Base-by-base conservation (phyloP, 2,797 vertebrate genomes). In the Anomalospiza imberbis region DNA sequence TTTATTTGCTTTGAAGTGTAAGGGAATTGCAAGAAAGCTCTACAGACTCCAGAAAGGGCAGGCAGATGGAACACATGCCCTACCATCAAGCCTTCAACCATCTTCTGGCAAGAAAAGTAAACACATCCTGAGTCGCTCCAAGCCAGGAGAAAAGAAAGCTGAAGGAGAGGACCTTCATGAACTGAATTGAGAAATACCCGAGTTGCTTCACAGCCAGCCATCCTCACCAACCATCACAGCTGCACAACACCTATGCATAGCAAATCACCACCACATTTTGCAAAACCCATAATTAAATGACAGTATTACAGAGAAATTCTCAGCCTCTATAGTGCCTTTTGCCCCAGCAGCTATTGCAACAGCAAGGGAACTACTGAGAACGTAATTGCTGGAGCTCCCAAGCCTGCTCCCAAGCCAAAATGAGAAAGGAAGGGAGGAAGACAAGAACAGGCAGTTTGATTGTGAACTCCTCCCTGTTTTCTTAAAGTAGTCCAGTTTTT, bases 1-100 rank as follows among this genome's bases (percentile, higher is more conserved):
- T 95, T 97, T 96, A 96, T 96, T 95, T 96, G 85, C 80, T 96
- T 84, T 85, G 83, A 89, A 95, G 93, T 62, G 6, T 92, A 88
- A 96, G 92, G 57, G 91, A 95, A 89, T 83, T 94, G 65, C 28
- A 57, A 72, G 88, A 91, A 93, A 91, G 77, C 85, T 84, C 88
- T 85, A 38, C 89, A 88, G 93, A 78, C 34, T 88, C 10, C 28
- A 77, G 40, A 91, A 96, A 97, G 74, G 71, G n/a, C 72, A 96
- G 89, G 55, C 61, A 94, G 93, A 88, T 97, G 63, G 62, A 95
- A 95, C 5, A 10, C 38, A 20, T 31, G 61, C 73, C 76, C 72
- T 89, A 53, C 17, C 50, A 71, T 2, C 7, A 32, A 93, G 88
- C 58, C 68, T 94, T 92, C 88, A 95, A 80, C 60, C 19, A 36